Evolutionary conservation across 2,888 invertebrate species (phyloP).

Genomic region (Cantharis flavilabris): DNA sequence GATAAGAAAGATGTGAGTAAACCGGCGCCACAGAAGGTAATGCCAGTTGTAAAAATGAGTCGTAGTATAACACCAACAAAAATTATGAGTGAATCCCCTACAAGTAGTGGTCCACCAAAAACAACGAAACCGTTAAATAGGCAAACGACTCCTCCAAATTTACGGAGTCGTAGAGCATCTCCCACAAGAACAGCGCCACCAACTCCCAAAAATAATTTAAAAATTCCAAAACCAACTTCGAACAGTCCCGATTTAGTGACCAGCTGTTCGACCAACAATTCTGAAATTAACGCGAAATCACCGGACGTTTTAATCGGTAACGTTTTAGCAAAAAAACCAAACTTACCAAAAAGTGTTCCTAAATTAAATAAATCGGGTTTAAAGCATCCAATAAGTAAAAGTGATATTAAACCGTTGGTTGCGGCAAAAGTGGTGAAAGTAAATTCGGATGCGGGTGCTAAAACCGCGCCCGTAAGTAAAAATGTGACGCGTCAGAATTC

Average conservation of each 20-base stretch:
- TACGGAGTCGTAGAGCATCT: slow-evolving; percentile 54
- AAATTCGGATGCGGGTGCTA: slow-evolving; percentile 30
- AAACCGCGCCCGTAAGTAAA: slow-evolving; percentile 55
- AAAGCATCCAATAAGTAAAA: slow-evolving; percentile 43
- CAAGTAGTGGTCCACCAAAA: slow-evolving; percentile 27
- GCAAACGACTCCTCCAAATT: slow-evolving; percentile 57
- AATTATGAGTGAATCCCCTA: slow-evolving; percentile 23
- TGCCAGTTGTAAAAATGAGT: slow-evolving; percentile 35
- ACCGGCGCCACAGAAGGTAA: slow-evolving; percentile 36
- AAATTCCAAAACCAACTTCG: slow-evolving; percentile 50
- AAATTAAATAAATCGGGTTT: slow-evolving; percentile 58
- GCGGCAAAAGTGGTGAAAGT: slow-evolving; percentile 31
- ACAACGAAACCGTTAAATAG: slow-evolving; percentile 34
- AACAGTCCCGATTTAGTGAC: slow-evolving; percentile 77
- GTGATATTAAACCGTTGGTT: slow-evolving; percentile 34
- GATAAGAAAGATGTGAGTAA: slow-evolving; percentile 38
- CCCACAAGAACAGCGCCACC: slow-evolving; percentile 41
- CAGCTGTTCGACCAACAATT: slow-evolving; percentile 63
- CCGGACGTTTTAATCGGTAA: slow-evolving; percentile 65
- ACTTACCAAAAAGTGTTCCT: slow-evolving; percentile 54
- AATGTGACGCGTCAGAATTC: slow-evolving; percentile 63
- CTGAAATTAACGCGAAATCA: slow-evolving; percentile 55
- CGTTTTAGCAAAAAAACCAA: slow-evolving; percentile 49
- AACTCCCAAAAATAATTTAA: slow-evolving; percentile 47
- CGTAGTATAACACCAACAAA: slow-evolving; percentile 28